These are phyloP conservation scores for Archilochus colubris DNA, from an alignment of 2,113 vertebrate species.

Conservation along the genomic window DNA sequence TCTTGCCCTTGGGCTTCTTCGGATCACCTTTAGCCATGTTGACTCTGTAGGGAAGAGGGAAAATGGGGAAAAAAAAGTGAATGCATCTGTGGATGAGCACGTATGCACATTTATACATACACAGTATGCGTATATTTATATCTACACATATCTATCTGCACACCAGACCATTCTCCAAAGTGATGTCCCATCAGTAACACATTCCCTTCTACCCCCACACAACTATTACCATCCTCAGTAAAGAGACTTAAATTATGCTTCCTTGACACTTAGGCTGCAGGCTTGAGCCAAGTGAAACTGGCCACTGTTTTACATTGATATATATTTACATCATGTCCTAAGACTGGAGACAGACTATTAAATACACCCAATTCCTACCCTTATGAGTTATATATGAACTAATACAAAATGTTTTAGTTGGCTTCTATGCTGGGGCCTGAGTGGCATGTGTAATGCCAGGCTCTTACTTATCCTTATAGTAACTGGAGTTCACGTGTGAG, in stretches of 20 bases:
- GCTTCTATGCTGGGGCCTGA: not conserved
- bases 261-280: not conserved
- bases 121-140: not conserved
- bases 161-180: accelerated
- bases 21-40: conserved; percentile 91
- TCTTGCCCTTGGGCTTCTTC: conserved; percentile 91
- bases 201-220: accelerated
- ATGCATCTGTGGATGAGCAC: accelerated
- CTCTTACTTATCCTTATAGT: not conserved
- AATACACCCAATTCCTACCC: not conserved
- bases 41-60: not conserved
- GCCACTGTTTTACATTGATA: not conserved
- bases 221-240: not conserved
- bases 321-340: not conserved
- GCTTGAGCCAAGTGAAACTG: not conserved
- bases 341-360: not conserved
- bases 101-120: accelerated
- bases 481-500: accelerated
- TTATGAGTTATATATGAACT: not conserved
- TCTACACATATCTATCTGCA: accelerated
- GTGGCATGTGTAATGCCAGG: not conserved
- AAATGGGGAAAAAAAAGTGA: not conserved
- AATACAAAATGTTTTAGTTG: not conserved
- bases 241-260: not conserved
- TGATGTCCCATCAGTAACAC: not conserved